Evolutionary conservation across 2,797 vertebrate species (phyloP).

Genomic region (Silurus lanzhouensis): DNA sequence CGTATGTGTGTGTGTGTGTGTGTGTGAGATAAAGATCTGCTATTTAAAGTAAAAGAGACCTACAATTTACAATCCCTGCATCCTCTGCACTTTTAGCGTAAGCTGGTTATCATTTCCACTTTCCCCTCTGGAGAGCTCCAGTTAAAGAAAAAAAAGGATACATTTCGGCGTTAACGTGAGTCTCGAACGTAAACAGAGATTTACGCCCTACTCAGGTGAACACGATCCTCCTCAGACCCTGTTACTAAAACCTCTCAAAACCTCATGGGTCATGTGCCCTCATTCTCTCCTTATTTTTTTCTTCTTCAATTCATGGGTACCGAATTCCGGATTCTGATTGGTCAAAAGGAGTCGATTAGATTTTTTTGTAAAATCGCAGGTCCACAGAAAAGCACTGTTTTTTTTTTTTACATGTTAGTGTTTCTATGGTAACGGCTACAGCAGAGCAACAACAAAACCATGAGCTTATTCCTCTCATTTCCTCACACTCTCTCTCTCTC

Average conservation of each 20-base stretch:
- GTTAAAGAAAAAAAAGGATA: not conserved
- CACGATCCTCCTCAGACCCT: not conserved
- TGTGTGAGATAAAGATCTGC: constrained; percentile 7
- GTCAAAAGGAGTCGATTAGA: too few species aligned
- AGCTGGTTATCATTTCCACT: not conserved
- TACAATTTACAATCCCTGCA: constrained; percentile 25
- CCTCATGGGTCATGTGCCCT: too few species aligned
- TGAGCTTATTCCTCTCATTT: not conserved
- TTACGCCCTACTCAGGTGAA: not conserved
- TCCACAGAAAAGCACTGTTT: too few species aligned
- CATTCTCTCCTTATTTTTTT: not conserved
- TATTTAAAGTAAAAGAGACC: constrained; percentile 35
- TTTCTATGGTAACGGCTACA: too few species aligned
- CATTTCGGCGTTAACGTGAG: not conserved
- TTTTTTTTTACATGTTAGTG: too few species aligned
- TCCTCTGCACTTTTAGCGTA: not conserved
- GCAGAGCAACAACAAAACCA: not conserved
- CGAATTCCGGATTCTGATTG: too few species aligned
- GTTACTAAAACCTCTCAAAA: not conserved
- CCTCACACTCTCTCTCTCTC: not conserved
- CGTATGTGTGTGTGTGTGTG: not conserved
- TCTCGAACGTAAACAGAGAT: not conserved
- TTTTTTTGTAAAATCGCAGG: too few species aligned
- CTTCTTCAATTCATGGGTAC: not conserved
- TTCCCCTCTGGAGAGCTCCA: not conserved